Base-by-base conservation (phyloP, 2,888 invertebrate species). In the Belgica antarctica region DNA sequence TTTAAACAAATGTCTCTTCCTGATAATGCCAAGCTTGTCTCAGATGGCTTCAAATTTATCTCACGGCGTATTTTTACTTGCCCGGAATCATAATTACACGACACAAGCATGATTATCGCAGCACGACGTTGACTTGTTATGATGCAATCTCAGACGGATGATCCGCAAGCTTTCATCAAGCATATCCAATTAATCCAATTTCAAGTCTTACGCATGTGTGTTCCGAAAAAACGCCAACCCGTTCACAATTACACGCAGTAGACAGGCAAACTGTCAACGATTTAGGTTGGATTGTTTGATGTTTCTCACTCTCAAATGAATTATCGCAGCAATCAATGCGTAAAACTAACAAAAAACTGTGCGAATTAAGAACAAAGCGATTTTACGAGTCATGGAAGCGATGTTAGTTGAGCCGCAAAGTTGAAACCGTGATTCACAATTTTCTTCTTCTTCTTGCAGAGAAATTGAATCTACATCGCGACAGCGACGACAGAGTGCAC, bases 401-500 rank as follows among this genome's bases (percentile, higher is more conserved):
- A 8, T 34, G 12, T 8, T 12, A 34, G 34, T 8, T 8, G 12
- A 34, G 34, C n/a, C n/a, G n/a, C n/a, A n/a, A n/a, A n/a, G n/a
- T n/a, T n/a, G n/a, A n/a, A n/a, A n/a, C n/a, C n/a, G n/a, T n/a
- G n/a, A n/a, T n/a, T n/a, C n/a, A n/a, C n/a, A n/a, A n/a, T n/a
- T n/a, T n/a, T n/a, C n/a, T n/a, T n/a, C n/a, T n/a, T n/a, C n/a
- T 34, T 66, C 70, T 63, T 7, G 61, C 52, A 75, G 75, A 72
- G 74, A 75, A 72, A 66, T 74, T 46, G 74, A 74, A 46, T 71
- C 72, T 24, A 71, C 73, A 36, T 72, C 73, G 22, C 73, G 72
- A 47, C 74, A 73, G 28, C 66, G 74, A 62, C 72, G 75, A 24
- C 73, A 74, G 72, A 75, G 75, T 72, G 75, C 74, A 61, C 74